Conservation (phyloP, 2,797 vertebrate genomes). For the Spondyliosoma cantharus region DNA sequence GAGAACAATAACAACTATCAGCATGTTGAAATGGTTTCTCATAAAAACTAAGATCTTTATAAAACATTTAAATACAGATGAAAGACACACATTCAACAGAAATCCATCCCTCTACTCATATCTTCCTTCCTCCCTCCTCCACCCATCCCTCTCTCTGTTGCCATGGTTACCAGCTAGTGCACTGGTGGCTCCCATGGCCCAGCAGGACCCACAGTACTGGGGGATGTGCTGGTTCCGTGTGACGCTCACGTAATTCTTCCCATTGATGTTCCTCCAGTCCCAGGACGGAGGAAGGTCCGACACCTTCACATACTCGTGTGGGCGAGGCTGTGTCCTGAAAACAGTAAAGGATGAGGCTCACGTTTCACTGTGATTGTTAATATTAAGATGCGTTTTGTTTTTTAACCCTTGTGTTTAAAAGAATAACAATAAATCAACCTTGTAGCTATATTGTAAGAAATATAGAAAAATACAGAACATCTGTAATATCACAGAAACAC, state of each 20-base stretch:
- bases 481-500: not conserved
- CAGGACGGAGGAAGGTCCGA: conserved; percentile 85
- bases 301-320: conserved; percentile 84
- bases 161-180: conserved; percentile 89
- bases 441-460: not conserved
- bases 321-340: conserved; percentile 85
- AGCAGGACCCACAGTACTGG: conserved; percentile 96
- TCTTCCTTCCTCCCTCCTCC: not conserved
- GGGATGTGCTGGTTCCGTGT: conserved; percentile 97
- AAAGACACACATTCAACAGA: not conserved
- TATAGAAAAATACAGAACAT: not conserved
- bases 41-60: not conserved
- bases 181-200: conserved; percentile 94
- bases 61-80: not conserved
- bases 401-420: no score
- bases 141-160: conserved; percentile 1
- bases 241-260: conserved; percentile 89
- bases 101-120: not conserved
- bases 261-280: conserved; percentile 91
- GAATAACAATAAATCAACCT: no score
- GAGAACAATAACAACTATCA: not conserved
- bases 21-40: not conserved
- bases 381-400: no score
- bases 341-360: not conserved
- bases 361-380: not conserved